Percentiles rank a stretch among this genome's conserved stretches.
Evolutionary conservation across 2,113 vertebrate species (phyloP).

Genomic region (Benitochromis conjunctus): DNA sequence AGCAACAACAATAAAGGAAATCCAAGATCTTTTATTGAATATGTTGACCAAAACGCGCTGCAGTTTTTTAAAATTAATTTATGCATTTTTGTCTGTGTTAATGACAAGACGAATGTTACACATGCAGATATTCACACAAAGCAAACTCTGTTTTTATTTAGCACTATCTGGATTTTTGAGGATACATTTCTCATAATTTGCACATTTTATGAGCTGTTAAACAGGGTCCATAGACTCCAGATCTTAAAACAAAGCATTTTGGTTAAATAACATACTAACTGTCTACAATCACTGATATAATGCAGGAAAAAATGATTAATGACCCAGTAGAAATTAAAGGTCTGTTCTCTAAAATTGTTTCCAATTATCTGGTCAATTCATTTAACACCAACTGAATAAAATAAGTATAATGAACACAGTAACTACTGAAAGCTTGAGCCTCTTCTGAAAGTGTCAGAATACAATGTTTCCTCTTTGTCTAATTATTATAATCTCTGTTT

Average conservation of each 20-base stretch:
- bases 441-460: background rate
- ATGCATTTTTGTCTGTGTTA: background rate
- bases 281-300: background rate
- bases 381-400: background rate
- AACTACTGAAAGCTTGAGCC: background rate
- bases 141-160: background rate
- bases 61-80: too few species aligned
- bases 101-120: background rate
- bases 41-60: background rate
- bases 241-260: background rate
- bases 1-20: background rate
- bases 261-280: background rate
- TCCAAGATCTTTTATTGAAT: background rate
- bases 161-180: background rate
- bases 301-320: background rate
- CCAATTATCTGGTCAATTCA: background rate
- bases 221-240: background rate
- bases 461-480: background rate
- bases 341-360: background rate
- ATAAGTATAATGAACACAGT: background rate
- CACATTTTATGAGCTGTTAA: background rate
- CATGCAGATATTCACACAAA: background rate
- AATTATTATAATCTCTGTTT: background rate
- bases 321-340: background rate
- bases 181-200: background rate